Percentiles rank a stretch among this genome's conserved stretches.
phyloP scores from a whole-genome alignment of 23 tunicate species.

The Halocynthia roretzi region DNA sequence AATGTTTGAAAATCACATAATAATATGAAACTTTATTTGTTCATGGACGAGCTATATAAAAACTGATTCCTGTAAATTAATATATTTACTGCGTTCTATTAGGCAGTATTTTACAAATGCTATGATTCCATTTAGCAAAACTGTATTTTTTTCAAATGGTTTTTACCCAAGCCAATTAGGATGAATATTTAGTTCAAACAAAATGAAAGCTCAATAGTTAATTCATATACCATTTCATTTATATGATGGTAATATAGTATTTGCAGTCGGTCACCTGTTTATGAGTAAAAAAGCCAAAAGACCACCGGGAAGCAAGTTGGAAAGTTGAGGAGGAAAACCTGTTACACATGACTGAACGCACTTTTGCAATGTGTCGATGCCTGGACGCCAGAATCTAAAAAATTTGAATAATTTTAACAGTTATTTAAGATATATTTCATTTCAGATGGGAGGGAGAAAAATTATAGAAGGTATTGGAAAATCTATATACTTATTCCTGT shows the following conservation, averaged over 20 bases:
- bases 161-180: neutral
- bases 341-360: conserved; percentile 29
- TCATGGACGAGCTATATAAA: neutral
- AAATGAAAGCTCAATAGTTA: too few relatives aligned
- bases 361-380: conserved; percentile 54
- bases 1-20: too few relatives aligned
- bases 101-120: too few relatives aligned
- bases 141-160: too few relatives aligned
- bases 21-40: neutral
- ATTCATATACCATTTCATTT: too few relatives aligned
- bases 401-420: neutral
- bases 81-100: too few relatives aligned
- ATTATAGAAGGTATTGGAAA: neutral
- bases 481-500: neutral
- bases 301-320: conserved; percentile 34
- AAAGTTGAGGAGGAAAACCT: conserved; percentile 19
- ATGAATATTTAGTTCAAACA: neutral
- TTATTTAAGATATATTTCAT: too few relatives aligned
- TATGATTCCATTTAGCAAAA: neutral
- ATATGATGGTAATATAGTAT: too few relatives aligned
- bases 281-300: conserved; percentile 67
- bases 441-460: neutral
- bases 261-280: conserved; percentile 18
- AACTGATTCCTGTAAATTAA: neutral
- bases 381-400: conserved; percentile 81